These are phyloP conservation scores for Drosophila virilis DNA, from an alignment of 1,140 invertebrate species.

Conservation along the genomic window DNA sequence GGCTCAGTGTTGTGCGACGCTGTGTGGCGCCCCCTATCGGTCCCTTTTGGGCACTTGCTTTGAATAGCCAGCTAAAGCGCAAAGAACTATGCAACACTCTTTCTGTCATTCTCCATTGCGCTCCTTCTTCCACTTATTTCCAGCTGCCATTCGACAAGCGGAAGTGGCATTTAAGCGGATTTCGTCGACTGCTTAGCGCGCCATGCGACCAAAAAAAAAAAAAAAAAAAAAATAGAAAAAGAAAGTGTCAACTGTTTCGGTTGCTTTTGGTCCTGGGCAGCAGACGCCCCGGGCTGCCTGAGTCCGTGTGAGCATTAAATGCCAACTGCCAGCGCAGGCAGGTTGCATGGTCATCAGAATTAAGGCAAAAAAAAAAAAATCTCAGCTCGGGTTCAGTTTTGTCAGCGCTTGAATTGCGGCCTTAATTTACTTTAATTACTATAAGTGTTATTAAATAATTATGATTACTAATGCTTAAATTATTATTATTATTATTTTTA, in stretches of 20 bases:
- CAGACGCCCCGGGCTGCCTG: constrained; percentile 11
- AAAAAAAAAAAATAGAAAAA: constrained; percentile 1
- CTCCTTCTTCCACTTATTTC: too few species aligned
- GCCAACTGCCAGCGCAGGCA: constrained; percentile 35
- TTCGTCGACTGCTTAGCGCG: constrained; percentile 40
- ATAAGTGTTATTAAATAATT: too few species aligned
- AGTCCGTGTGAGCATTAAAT: constrained; percentile 12
- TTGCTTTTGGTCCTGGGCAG: constrained; percentile 11
- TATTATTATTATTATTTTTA: too few species aligned
- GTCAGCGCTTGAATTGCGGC: neutral
- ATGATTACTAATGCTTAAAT: too few species aligned
- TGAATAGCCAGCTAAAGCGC: constrained; percentile 44
- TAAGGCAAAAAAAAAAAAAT: constrained; percentile 11
- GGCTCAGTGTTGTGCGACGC: constrained; percentile 6
- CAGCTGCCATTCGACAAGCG: constrained; percentile 29
- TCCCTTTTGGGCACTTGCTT: constrained; percentile 30
- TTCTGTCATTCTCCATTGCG: neutral
- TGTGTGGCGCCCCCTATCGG: constrained; percentile 14
- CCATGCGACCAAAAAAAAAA: constrained; percentile 27
- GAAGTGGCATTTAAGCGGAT: constrained; percentile 79
- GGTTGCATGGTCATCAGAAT: constrained; percentile 10
- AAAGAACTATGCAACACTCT: constrained; percentile 45
- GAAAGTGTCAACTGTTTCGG: constrained; percentile 47
- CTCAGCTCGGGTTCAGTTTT: constrained; percentile 1
- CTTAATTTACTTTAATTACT: neutral